Evolutionary conservation across 2,113 vertebrate species (phyloP), one percentile per base, ranked within the genome.

Genomic region (Eolophus roseicapilla): DNA sequence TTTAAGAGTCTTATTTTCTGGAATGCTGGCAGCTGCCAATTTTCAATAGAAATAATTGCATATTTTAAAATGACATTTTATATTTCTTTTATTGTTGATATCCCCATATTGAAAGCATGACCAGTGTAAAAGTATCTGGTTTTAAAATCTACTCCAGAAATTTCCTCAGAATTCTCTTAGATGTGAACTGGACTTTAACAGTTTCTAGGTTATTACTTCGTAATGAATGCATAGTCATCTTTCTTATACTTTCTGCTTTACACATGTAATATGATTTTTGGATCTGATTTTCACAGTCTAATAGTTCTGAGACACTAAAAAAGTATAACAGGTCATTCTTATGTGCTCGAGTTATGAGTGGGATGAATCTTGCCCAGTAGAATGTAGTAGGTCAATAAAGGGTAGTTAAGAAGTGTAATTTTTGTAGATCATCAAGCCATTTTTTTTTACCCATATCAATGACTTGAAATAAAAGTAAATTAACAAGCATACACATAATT

Each of bases 11-110:
- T 83, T 5, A 68, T 91, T 95, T 92, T 95, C 83, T 91, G 41
- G 67, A 90, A 91, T 76, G 35, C 39, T 88, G n/a, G 10, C 80
- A 92, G 88, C 64, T 97, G 82, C 37, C 86, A 88, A 44, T 84
- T 91, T 83, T 81, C 29, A 68, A 59, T 52, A 78, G 23, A 86
- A 90, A 90, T 65, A 23, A 43, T 88, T 64, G 16, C 33, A 63
- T 35, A 63, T 69, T 78, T 91, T 76, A 57, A 91, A 90, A 67
- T 73, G 69, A 86, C 81, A 91, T 49, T 41, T 13, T 68, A 3
- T 76, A 60, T 79, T 90, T 87, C 47, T 29, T 75, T 52, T 73
- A 44, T 43, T 95, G 47, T 88, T 94, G 31, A 44, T 94, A 89
- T 82, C 18, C 7, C 4, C 20, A 71, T 28, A 81, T 19, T 46